Base-by-base conservation (phyloP, 2,797 vertebrate species). In the Schizopygopsis pylzovi region DNA sequence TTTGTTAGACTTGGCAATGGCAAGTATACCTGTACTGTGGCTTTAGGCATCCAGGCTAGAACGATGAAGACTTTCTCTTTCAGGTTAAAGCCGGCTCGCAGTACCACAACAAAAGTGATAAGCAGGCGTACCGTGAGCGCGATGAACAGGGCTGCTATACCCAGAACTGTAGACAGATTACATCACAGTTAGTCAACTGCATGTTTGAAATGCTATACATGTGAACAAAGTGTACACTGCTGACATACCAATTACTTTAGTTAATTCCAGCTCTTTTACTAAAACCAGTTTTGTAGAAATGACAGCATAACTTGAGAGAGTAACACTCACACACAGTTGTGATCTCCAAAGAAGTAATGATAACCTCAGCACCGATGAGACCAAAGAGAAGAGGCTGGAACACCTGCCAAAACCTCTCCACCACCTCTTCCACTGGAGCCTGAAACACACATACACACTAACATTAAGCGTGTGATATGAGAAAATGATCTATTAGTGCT, bases 21-120 rank as follows among this genome's bases (percentile, higher is more conserved):
- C 11, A 28, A 22, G 16, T 89, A 75, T 89, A 98, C 98, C 96
- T 99, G 98, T 18, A 99, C 98, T 84, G 98, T 99, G 84, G 98
- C 98, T 95, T 99, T 99, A 39, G 98, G 98, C 92, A 99, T 96
- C 98, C 98, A 99, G 0, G 98, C 98, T 56, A 99, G 87, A n/a
- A 97, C 95, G 87, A 99, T 96, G 92, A 99, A 99, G 15, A 98
- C 7, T 89, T 97, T 99, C 91, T 99, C 98, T 88, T 93, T 97
- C 80, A 97, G 63, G 89, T 92, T 97, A 93, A 99, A 99, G 61
- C 97, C 97, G 52, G 97, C 96, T 83, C 93, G 96, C 88, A 95
- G 92, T 79, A 98, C 97, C 93, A 98, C 96, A 83, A 97, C 87
- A 90, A 96, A 99, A 0, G 98, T 98, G 86, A 95, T 94, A 71